phyloP scores from a whole-genome alignment of 2,888 invertebrate genomes.

The Eupithecia insigniata region DNA sequence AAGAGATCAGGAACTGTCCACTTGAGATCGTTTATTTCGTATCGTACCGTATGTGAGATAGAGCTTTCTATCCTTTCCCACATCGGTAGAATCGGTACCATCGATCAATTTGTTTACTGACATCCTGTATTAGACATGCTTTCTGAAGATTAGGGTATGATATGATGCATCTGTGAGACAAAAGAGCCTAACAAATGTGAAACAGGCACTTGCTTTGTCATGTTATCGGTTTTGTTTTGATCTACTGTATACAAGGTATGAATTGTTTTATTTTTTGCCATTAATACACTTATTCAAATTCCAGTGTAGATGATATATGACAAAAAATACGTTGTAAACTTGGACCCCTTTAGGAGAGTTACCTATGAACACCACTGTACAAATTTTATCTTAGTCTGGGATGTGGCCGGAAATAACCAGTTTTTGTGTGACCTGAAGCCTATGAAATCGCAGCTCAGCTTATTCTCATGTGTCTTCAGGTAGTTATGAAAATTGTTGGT shows the following conservation, averaged over 20 bases:
- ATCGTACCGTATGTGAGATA: slow-evolving; percentile 33
- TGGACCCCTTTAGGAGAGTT: too few species aligned
- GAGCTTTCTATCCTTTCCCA: slow-evolving; percentile 31
- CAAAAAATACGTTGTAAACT: too few species aligned
- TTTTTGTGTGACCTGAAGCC: too few species aligned
- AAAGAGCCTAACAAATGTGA: neutral
- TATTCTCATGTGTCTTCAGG: too few species aligned
- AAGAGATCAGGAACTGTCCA: slow-evolving; percentile 68
- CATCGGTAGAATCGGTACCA: slow-evolving; percentile 17
- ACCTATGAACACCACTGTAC: too few species aligned
- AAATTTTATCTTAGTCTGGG: too few species aligned
- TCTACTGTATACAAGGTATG: neutral
- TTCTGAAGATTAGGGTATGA: slow-evolving; percentile 1
- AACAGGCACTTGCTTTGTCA: neutral
- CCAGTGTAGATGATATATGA: neutral
- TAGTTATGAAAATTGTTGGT: neutral
- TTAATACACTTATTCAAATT: neutral
- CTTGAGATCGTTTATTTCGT: slow-evolving; percentile 58
- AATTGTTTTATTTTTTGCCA: neutral
- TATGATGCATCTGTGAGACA: neutral
- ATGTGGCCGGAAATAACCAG: too few species aligned
- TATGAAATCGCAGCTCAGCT: too few species aligned
- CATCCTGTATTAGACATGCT: slow-evolving; percentile 21
- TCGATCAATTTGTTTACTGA: slow-evolving; percentile 27
- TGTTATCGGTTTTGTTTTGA: neutral